phyloP scores from a whole-genome alignment of 2,888 invertebrate species.

The Lacanobia wlatinum region DNA sequence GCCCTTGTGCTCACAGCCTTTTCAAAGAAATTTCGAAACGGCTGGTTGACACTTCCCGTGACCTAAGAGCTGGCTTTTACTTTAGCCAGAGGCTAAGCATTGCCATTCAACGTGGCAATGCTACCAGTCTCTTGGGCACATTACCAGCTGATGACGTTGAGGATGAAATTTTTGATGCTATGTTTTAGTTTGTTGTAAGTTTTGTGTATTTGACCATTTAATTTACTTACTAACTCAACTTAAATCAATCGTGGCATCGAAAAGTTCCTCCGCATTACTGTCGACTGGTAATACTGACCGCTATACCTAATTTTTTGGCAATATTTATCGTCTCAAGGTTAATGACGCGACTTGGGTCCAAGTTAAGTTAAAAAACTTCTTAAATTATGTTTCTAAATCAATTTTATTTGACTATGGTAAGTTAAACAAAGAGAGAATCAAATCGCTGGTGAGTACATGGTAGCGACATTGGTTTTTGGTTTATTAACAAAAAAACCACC shows the following conservation, averaged over 20 bases:
- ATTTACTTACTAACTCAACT: neutral
- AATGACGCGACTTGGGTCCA: neutral
- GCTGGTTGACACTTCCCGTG: too few relatives aligned
- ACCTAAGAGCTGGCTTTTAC: too few relatives aligned
- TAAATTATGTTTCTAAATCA: neutral
- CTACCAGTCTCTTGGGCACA: too few relatives aligned
- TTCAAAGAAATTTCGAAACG: too few relatives aligned
- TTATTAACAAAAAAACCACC: too few relatives aligned
- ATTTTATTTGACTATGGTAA: neutral
- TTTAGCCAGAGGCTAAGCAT: too few relatives aligned
- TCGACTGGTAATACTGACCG: neutral
- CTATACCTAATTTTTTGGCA: neutral
- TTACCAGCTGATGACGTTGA: too few relatives aligned
- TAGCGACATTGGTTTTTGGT: neutral
- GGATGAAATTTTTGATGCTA: too few relatives aligned
- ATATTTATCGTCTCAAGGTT: neutral
- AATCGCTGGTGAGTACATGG: neutral
- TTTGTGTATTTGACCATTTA: too few relatives aligned
- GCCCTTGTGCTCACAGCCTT: too few relatives aligned
- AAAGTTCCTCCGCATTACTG: neutral
- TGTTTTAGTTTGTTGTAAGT: too few relatives aligned
- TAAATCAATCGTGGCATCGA: neutral
- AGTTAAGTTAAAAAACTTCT: neutral
- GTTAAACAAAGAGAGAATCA: neutral
- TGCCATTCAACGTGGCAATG: too few relatives aligned